A percentile compares a stretch with the other conserved stretches of the same genome.
These are phyloP conservation scores for Bibio marci DNA, from an alignment of 2,888 invertebrate species.

Conservation along the genomic window DNA sequence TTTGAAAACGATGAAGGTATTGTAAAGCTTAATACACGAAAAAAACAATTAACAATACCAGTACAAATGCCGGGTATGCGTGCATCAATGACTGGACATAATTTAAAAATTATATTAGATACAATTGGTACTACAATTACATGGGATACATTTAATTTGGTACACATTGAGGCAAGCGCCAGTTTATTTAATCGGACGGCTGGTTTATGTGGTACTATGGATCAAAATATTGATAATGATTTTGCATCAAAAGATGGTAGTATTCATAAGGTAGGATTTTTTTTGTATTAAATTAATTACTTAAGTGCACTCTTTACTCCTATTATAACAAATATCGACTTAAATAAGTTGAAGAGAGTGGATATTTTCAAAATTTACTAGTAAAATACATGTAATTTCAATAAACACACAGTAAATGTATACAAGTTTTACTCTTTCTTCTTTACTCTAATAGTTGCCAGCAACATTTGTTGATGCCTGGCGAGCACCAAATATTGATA, in stretches of 20 bases:
- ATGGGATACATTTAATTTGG: constrained; percentile 57
- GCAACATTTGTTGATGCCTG: constrained; percentile 25
- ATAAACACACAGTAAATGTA: no score
- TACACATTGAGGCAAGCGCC: constrained; percentile 48
- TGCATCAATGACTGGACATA: constrained; percentile 52
- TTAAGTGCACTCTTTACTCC: no score
- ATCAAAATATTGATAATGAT: constrained; percentile 54
- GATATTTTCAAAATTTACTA: no score
- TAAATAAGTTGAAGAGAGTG: no score
- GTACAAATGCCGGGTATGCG: constrained; percentile 54
- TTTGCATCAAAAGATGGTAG: constrained; percentile 41
- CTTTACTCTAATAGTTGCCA: not conserved
- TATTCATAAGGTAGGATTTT: constrained; percentile 19
- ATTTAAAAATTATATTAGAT: constrained; percentile 49
- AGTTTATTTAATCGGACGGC: constrained; percentile 60
- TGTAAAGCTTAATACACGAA: constrained; percentile 34
- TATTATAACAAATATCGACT: no score
- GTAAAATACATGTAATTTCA: no score
- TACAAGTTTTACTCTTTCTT: no score
- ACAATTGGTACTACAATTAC: constrained; percentile 46
- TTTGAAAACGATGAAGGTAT: constrained; percentile 38
- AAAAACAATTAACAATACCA: constrained; percentile 47
- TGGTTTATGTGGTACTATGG: constrained; percentile 66
- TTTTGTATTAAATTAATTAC: no score
- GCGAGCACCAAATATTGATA: constrained; percentile 14